Evolutionary conservation across 2,113 vertebrate species (phyloP), one percentile per base, ranked within the genome.

Genomic region (Thymallus thymallus): DNA sequence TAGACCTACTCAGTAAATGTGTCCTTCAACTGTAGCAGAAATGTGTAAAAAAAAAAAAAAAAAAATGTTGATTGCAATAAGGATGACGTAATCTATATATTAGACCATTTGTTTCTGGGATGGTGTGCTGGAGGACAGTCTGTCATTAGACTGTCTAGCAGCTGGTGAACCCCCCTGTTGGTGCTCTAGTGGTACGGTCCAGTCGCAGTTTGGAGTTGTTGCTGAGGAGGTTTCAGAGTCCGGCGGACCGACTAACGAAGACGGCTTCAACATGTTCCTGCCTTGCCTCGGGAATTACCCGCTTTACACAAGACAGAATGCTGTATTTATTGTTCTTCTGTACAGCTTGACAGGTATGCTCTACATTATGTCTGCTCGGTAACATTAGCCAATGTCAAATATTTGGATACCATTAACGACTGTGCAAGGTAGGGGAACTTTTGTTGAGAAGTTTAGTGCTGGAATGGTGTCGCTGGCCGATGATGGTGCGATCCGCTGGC

Each of bases 141-240:
- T 24, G 56, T 66, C 2, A 12, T 26, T 72, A 60, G 64, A 20
- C 30, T 66, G 64, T 20, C 35, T 32, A n/a, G 20, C 45, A 16
- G 32, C 87, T 87, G 86, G 81, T 91, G 86, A 87, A 81, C 78
- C 23, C 63, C 16, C 24, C 10, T 10, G 70, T 20, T 83, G 83
- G 85, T 76, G 63, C 82, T 76, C 63, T 6, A 84, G 83, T 94
- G 93, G 93, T 94, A 91, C 88, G 23, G 86, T 90, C 93, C 91
- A 80, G 76, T 84, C 86, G 86, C 90, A 86, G 89, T 85, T 78
- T 85, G 79, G 90, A 93, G 91, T 91, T 89, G 92, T 92, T 91
- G 91, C 93, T 82, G 92, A 93, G 92, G 92, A 91, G 89, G 71
- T 85, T 90, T 87, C 86, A 78, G 85, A 75, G 83, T 85, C 87